Conservation (phyloP, 2,797 vertebrate genomes). For the Tokudaia tokunoshimensis region DNA sequence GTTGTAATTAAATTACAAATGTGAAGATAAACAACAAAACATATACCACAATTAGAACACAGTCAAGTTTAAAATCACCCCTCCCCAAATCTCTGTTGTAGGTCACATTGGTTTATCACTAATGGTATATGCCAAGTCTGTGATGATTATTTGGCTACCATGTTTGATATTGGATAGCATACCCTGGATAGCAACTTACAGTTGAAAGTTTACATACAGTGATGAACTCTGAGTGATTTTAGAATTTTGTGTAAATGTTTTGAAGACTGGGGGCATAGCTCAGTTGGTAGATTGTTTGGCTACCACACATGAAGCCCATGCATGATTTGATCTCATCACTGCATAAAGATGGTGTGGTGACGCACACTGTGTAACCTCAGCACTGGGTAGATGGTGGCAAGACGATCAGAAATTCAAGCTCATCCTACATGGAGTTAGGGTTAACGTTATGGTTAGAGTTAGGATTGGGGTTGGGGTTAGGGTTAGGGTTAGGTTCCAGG, state of each 20-base stretch:
- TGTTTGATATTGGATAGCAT: not conserved
- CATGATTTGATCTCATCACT: not conserved
- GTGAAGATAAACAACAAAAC: not conserved
- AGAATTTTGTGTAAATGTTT: not conserved
- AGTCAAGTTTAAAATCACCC: not conserved
- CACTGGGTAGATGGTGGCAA: not conserved
- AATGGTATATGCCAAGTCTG: not conserved
- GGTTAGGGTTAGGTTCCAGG: not conserved
- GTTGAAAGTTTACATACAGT: not conserved
- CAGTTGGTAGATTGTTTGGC: not conserved
- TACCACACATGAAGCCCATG: not conserved
- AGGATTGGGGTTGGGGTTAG: no score
- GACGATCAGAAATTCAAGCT: not conserved
- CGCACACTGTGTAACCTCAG: not conserved
- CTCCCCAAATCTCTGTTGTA: not conserved
- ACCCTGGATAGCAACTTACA: not conserved
- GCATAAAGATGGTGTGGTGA: not conserved
- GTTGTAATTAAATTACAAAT: not conserved
- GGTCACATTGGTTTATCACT: not conserved
- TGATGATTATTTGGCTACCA: not conserved
- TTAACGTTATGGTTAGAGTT: not conserved
- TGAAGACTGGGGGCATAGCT: not conserved
- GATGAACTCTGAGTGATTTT: not conserved
- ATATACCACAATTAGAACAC: not conserved
- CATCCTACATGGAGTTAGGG: not conserved